Evolutionary conservation across 2,113 vertebrate genomes (phyloP).

Genomic region (Pterocles gutturalis): DNA sequence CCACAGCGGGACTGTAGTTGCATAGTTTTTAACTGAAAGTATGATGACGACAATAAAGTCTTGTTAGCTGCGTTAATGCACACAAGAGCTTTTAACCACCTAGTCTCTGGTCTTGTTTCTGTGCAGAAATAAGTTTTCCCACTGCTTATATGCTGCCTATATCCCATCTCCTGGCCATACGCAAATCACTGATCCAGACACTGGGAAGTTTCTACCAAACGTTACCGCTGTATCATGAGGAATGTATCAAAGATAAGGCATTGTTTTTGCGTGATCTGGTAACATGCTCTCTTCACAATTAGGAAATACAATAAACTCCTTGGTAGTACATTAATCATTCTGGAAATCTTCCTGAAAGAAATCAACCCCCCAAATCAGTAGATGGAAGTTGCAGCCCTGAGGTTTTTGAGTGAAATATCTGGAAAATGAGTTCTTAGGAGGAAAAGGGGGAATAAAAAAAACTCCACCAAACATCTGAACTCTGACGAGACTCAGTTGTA

Average conservation of each 20-base stretch:
- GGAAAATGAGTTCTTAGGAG: not conserved
- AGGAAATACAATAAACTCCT: not conserved
- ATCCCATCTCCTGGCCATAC: not conserved
- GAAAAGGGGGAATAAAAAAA: not conserved
- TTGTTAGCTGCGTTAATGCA: slow-evolving; percentile 87
- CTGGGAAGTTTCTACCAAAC: not conserved
- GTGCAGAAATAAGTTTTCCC: not conserved
- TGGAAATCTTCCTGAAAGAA: not conserved
- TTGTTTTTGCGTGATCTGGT: not conserved
- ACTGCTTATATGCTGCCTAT: not conserved
- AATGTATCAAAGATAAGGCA: not conserved
- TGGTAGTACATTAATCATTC: not conserved
- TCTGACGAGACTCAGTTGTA: not conserved
- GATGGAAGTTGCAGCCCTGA: not conserved
- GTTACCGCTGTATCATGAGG: fast-evolving
- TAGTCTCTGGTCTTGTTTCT: not conserved
- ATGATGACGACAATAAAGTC: slow-evolving; percentile 87
- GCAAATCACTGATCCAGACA: not conserved
- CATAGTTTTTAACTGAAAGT: slow-evolving; percentile 84
- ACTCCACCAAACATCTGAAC: not conserved
- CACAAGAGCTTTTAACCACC: slow-evolving; percentile 55
- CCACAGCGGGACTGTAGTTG: slow-evolving; percentile 78
- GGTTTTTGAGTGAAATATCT: not conserved
- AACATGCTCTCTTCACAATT: not conserved
- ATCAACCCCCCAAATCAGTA: not conserved